phyloP scores from a whole-genome alignment of 2,113 vertebrate species.

The Coracopsis vasa region DNA sequence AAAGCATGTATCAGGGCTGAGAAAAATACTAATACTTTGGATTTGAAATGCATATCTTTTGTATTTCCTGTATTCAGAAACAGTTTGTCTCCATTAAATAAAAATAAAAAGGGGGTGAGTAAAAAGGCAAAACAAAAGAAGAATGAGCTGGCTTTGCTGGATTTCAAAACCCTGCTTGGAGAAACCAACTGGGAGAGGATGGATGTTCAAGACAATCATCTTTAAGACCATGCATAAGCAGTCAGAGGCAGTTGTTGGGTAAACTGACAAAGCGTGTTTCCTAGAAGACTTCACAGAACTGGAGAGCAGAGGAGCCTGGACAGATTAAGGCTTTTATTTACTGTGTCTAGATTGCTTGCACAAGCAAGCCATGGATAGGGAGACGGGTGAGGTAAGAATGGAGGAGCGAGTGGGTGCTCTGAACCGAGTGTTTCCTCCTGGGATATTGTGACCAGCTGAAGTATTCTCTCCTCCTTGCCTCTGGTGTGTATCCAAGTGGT shows the following conservation, averaged over 20 bases:
- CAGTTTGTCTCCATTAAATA: neutral
- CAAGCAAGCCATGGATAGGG: neutral
- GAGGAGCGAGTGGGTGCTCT: neutral
- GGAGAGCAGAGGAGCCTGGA: neutral
- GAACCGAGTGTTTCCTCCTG: neutral
- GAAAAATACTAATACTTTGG: neutral
- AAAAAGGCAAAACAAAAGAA: neutral
- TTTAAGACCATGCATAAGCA: neutral
- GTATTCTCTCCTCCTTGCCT: neutral
- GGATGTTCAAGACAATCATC: neutral
- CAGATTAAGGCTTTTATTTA: neutral
- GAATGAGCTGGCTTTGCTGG: neutral
- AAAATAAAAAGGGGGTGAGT: too few relatives aligned
- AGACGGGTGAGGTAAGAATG: neutral
- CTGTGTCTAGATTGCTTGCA: neutral
- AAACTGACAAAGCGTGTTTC: neutral
- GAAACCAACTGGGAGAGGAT: neutral
- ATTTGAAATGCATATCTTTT: neutral
- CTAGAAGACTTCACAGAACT: neutral
- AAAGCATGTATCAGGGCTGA: neutral
- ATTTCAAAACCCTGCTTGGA: neutral
- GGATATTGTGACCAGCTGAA: neutral
- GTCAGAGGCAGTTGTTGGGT: neutral
- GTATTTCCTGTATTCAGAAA: neutral
- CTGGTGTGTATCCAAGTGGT: neutral